Evolutionary conservation across 2,888 invertebrate species (phyloP), one percentile per base, ranked within the genome.

Genomic region (Dastarcus helophoroides): DNA sequence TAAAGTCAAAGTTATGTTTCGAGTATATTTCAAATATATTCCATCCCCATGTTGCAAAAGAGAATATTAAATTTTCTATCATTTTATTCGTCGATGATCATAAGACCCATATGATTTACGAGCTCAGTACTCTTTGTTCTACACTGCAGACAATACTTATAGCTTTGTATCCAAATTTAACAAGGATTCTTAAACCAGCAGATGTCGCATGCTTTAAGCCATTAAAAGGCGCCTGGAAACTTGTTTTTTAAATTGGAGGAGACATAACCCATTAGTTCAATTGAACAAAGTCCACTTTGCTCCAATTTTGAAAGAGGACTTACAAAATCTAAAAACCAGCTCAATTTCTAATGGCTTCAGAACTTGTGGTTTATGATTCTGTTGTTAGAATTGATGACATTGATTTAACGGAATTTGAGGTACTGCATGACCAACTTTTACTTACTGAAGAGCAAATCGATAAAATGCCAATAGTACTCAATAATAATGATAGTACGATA

Each of bases 151-250:
- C 51, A 11, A 39, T 51, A 24, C 27, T 51, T 9, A 33, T 51
- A 16, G 33, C 42, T 24, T 26, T 52, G 6, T 50, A 50, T 31
- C 50, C 50, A 8, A 52, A 50, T 12, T 33, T 44, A 8, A 50
- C 48, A 16, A 28, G 44, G 22, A 42, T 51, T 22, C 32, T 48
- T 6, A 44, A 50, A 32, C 50, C 48, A 8, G 40, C 40, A 4
- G 48, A 51, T 27, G 46, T 51, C 8, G 26, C 47, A 6, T 38
- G 38, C 3, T 43, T 46, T 31, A 47, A 44, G 19, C 42, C 42
- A 2, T 17, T 44, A 4, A 49, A 46, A 26, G 38, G 31, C 9
- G 35, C 33, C 12, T 46, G 44, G 42, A 47, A 44, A 28, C 39
- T 37, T 3, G 40, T 36, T 3, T 42, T 46, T 16, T 28, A 42